These are phyloP conservation scores for Clinocottus analis DNA, from an alignment of 2,113 vertebrate species.

Conservation along the genomic window DNA sequence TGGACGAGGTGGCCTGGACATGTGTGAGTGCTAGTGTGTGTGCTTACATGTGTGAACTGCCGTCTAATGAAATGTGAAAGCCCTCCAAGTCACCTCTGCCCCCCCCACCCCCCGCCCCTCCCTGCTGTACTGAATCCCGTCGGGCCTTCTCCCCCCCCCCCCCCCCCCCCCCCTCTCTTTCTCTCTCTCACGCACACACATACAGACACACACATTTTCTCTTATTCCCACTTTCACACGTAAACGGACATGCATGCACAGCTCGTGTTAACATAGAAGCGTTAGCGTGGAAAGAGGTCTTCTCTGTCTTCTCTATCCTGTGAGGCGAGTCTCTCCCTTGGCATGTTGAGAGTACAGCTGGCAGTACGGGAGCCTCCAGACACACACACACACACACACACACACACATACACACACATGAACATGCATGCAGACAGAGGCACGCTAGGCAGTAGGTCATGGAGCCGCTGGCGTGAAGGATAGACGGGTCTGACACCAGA, in stretches of 20 bases:
- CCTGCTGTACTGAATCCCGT: conserved; percentile 16
- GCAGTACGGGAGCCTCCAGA: conserved; percentile 64
- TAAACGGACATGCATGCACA: conserved; percentile 45
- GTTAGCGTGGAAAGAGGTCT: conserved; percentile 72
- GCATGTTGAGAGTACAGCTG: conserved; percentile 73
- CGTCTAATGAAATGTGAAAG: conserved; percentile 76
- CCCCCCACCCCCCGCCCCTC: background rate
- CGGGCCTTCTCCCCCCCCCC: background rate
- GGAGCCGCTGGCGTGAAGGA: conserved; percentile 71
- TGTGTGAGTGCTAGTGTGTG: conserved; percentile 59
- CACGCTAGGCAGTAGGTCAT: conserved; percentile 72
- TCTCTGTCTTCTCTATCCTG: conserved; percentile 58
- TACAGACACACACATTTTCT: conserved; percentile 30
- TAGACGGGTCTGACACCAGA: conserved; percentile 73
- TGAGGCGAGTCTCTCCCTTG: conserved; percentile 58
- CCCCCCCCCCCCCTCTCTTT: background rate
- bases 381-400: conserved; percentile 46
- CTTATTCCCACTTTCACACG: conserved; percentile 26
- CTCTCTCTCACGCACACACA: conserved; percentile 25
- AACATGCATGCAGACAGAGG: conserved; percentile 61
- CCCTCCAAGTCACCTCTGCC: conserved; percentile 70
- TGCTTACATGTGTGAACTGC: conserved; percentile 60
- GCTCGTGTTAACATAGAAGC: conserved; percentile 61
- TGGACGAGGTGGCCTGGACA: conserved; percentile 43
- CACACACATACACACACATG: conserved; percentile 33